Percentiles rank a stretch among this genome's conserved stretches.
Conservation (phyloP, 2,888 invertebrate species). For the Atherix ibis region DNA sequence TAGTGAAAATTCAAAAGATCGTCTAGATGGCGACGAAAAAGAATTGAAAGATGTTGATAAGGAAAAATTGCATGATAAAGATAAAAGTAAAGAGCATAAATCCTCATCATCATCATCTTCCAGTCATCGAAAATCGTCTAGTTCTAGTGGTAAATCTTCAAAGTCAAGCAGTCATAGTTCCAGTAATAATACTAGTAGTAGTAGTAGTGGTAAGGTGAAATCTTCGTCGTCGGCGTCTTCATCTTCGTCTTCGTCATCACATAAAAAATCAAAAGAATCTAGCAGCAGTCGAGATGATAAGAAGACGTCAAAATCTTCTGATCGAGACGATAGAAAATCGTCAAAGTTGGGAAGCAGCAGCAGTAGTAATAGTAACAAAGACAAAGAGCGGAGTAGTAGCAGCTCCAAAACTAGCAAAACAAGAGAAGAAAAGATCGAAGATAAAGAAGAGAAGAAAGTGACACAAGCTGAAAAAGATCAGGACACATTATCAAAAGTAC, state of each 20-base stretch:
- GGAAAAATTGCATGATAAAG: conserved; percentile 18
- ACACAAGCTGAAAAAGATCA: conserved; percentile 49
- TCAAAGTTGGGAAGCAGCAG: conserved; percentile 27
- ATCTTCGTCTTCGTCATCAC: conserved; percentile 10
- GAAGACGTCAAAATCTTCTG: conserved; percentile 12
- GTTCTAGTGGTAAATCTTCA: conserved; percentile 2
- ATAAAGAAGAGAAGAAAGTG: conserved; percentile 33
- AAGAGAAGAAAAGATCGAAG: conserved; percentile 15
- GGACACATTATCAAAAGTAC: conserved; percentile 48
- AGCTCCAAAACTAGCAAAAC: conserved; percentile 17
- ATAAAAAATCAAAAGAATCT: conserved; percentile 9
- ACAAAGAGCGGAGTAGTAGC: conserved; percentile 20
- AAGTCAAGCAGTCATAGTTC: conserved; percentile 7
- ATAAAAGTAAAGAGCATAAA: conserved; percentile 13
- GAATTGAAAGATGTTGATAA: conserved; percentile 23
- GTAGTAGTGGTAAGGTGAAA: conserved; percentile 37
- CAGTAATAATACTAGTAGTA: conserved; percentile 10
- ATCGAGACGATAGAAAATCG: conserved; percentile 8
- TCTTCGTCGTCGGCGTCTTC: conserved; percentile 23
- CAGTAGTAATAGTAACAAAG: conserved; percentile 25
- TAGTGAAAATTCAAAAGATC: conserved; percentile 26
- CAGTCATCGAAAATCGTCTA: conserved; percentile 12
- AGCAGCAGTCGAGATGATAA: conserved; percentile 15
- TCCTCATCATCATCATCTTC: conserved; percentile 13
- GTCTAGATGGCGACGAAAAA: conserved; percentile 22